Conservation (phyloP, 2,888 invertebrate genomes). For the Tillus elongatus region DNA sequence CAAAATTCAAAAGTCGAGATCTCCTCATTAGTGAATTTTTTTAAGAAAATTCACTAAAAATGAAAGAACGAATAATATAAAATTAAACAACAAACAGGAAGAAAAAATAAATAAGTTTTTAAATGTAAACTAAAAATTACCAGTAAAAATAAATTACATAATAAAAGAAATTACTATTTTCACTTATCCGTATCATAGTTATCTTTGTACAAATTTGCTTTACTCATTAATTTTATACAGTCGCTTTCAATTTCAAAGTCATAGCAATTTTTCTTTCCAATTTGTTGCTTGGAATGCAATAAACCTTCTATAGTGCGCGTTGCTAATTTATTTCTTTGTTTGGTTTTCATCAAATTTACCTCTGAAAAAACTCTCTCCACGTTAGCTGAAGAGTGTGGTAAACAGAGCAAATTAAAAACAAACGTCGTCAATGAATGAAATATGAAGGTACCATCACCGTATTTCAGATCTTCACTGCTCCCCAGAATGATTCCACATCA, state of each 20-base stretch:
- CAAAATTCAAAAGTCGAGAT: too few species aligned
- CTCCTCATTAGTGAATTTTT: too few species aligned
- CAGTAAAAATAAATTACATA: too few species aligned
- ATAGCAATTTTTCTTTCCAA: conserved; percentile 3
- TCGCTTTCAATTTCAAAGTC: neutral
- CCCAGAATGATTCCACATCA: conserved; percentile 4
- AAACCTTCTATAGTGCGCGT: conserved; percentile 9
- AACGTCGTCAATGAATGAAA: neutral
- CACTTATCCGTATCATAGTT: too few species aligned
- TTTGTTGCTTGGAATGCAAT: conserved; percentile 8
- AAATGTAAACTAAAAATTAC: too few species aligned
- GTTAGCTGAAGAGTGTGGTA: conserved; percentile 11
- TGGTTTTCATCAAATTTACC: conserved; percentile 10
- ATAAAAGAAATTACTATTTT: too few species aligned
- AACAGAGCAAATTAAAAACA: conserved; percentile 7
- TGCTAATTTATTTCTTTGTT: conserved; percentile 8
- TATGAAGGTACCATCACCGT: neutral
- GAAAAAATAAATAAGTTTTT: too few species aligned
- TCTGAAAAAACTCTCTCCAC: conserved; percentile 12
- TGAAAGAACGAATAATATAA: too few species aligned
- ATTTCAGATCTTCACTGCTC: conserved; percentile 4
- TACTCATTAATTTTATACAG: too few species aligned
- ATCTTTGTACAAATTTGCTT: too few species aligned
- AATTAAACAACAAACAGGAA: too few species aligned
- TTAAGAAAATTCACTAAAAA: too few species aligned